phyloP scores from a whole-genome alignment of 2,113 vertebrate genomes.

The Misgurnus mizolepis region DNA sequence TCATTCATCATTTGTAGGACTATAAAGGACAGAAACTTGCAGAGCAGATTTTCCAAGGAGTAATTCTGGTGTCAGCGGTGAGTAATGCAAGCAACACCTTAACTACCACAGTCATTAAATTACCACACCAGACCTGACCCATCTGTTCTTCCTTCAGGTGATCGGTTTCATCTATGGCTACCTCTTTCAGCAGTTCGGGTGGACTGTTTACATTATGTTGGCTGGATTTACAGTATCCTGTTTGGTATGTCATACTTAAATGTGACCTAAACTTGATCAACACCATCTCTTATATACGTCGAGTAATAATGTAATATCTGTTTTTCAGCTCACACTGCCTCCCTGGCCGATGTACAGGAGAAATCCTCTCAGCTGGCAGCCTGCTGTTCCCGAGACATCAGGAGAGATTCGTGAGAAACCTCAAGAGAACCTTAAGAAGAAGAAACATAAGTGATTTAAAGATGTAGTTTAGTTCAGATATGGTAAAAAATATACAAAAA shows the following conservation, averaged over 20 bases:
- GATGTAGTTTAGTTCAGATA: not conserved
- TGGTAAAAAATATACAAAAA: not conserved
- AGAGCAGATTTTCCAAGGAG: constrained; percentile 96
- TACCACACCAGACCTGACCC: not conserved
- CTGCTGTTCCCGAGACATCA: constrained; percentile 76
- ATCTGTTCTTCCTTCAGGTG: constrained; percentile 70
- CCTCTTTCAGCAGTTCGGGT: constrained; percentile 91
- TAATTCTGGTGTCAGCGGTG: constrained; percentile 94
- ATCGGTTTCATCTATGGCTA: constrained; percentile 93
- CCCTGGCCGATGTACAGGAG: constrained; percentile 95
- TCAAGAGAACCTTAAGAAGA: constrained; percentile 84
- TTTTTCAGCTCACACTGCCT: constrained; percentile 87
- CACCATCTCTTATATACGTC: not conserved
- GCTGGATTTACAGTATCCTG: constrained; percentile 90
- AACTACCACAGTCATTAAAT: not conserved
- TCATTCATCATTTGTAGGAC: constrained; percentile 74
- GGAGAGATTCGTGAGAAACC: constrained; percentile 84
- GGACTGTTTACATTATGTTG: constrained; percentile 95
- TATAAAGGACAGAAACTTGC: constrained; percentile 97
- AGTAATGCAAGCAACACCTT: constrained; percentile 56
- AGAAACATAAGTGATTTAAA: constrained; percentile 86
- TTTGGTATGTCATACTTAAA: constrained; percentile 78
- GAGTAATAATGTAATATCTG: not conserved
- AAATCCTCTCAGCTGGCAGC: constrained; percentile 90
- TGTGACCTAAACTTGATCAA: not conserved